Evolutionary conservation across 1,140 invertebrate species (phyloP), one percentile per base, ranked within the genome.

Genomic region (Trichogramma pretiosum): DNA sequence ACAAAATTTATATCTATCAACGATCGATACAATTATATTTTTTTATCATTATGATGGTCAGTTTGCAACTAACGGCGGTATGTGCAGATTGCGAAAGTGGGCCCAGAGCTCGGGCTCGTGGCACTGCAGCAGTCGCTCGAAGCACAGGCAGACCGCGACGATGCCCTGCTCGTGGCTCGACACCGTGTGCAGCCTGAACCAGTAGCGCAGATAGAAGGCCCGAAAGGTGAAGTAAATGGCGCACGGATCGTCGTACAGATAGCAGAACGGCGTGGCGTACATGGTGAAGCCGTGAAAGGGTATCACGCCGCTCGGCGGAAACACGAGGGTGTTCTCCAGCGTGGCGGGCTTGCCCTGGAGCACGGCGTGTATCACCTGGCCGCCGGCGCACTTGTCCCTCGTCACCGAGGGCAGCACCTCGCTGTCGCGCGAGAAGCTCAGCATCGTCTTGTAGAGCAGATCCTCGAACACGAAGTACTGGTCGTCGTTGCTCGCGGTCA

Each of bases 391-490:
- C 53, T 61, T 61, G 23, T 70, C 68, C 1, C 77, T 80, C 23
- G 77, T 78, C 44, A 84, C 78, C 0, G 81, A 76, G 40, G 73
- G 80, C 48, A 91, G 70, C 11, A 96, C 79, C 58, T 85, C 81
- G 0, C 83, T 80, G 67, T 98, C 93, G 46, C 93, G 77, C 13
- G 89, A 93, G 70, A 97, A 96, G 58, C 90, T 93, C 19, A 98
- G 64, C 76, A 97, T 81, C 63, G 89, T 89, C 76, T 96, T 92
- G 68, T 95, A 94, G 0, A 97, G 72, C 30, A 93, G 80, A 70
- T 98, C 93, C 75, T 96, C 93, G 70, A 96, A 98, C 0, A 98
- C 92, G 72, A 98, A 98, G 65, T 97, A 96, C 62, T 96, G 92
- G 65, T 97, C 93, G 64, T 98, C 93, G 67, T 97, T 97, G 5